Conservation (phyloP, 2,113 vertebrate genomes). For the Triplophysa tibetana region DNA sequence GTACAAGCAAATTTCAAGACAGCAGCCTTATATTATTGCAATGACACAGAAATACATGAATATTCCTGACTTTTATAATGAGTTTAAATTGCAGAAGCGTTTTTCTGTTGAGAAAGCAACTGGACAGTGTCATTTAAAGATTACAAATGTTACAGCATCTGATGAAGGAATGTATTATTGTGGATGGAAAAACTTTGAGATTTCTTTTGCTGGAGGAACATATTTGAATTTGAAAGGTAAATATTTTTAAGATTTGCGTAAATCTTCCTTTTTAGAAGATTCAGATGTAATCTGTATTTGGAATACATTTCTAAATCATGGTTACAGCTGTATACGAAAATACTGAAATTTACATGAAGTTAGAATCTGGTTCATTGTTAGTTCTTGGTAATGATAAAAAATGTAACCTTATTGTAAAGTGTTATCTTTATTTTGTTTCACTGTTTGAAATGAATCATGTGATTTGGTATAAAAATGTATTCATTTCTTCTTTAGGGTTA, state of each 20-base stretch:
- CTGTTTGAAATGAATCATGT: no score
- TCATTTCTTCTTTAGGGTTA: neutral
- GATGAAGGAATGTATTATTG: constrained; percentile 30
- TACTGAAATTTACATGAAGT: no score
- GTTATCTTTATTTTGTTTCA: no score
- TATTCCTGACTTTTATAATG: neutral
- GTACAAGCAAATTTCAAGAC: constrained; percentile 49
- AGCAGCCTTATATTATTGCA: constrained; percentile 46
- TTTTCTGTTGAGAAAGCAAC: neutral
- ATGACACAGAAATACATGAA: neutral
- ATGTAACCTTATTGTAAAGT: no score
- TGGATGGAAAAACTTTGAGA: constrained; percentile 18
- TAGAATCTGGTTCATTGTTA: no score
- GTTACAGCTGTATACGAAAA: no score
- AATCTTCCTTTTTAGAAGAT: neutral
- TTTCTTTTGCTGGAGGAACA: neutral
- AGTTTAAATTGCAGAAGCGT: neutral
- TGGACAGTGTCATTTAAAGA: neutral
- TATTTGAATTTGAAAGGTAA: constrained; percentile 24
- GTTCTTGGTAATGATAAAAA: no score
- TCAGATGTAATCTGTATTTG: neutral
- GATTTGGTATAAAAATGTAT: neutral
- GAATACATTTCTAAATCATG: no score
- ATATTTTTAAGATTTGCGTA: neutral
- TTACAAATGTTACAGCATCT: constrained; percentile 18